Conservation (phyloP, 2,888 invertebrate species). For the Yponomeuta plumbellus region DNA sequence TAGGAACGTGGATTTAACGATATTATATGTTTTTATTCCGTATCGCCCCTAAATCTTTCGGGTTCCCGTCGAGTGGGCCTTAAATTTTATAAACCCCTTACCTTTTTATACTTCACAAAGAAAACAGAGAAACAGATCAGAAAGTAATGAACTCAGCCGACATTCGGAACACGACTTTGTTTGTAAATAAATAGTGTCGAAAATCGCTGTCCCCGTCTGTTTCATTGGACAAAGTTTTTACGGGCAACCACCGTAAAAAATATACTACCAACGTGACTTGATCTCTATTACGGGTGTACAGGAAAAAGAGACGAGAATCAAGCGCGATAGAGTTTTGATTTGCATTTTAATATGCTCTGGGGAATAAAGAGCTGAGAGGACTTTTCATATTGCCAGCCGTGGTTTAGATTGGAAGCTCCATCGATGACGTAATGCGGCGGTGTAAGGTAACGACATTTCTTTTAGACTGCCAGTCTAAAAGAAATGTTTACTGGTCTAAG, state of each 20-base stretch:
- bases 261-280: conserved; percentile 64
- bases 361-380: conserved; percentile 46
- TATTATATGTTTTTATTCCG: not conserved
- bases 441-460: not conserved
- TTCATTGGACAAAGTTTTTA: conserved; percentile 36
- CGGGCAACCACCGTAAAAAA: conserved; percentile 42
- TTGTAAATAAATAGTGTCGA: not conserved
- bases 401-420: conserved; percentile 21
- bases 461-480: too few species aligned
- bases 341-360: conserved; percentile 72
- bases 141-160: not conserved
- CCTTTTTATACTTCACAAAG: not conserved
- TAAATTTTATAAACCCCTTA: not conserved
- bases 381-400: conserved; percentile 51
- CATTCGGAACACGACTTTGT: not conserved
- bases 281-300: conserved; percentile 46
- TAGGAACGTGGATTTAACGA: not conserved
- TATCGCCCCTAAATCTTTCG: not conserved
- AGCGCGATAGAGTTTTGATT: conserved; percentile 46
- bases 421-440: not conserved
- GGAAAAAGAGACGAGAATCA: conserved; percentile 38
- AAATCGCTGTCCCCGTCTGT: not conserved
- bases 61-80: not conserved
- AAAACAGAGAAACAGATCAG: conserved; percentile 3
- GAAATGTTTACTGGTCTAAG: too few species aligned